Conservation (phyloP, 1,140 invertebrate species). For the Drosophila arawakana region DNA sequence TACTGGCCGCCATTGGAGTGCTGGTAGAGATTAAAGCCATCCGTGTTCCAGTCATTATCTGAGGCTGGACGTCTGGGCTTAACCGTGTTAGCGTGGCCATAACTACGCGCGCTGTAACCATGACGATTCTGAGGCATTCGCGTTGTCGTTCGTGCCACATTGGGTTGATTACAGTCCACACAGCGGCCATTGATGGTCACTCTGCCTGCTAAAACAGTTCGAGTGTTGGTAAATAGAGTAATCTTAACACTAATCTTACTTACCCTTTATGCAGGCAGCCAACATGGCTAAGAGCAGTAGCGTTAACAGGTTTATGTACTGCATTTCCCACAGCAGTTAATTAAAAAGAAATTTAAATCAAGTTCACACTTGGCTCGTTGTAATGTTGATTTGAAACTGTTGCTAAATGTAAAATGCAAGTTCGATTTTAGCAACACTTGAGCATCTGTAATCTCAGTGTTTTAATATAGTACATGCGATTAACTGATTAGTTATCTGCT, state of each 20-base stretch:
- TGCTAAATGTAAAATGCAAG: not conserved
- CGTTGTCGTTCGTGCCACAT: not conserved
- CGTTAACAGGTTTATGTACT: constrained; percentile 33
- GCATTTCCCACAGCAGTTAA: constrained; percentile 38
- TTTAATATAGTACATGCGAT: too few relatives aligned
- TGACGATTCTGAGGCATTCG: not conserved
- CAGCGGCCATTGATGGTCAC: constrained; percentile 62
- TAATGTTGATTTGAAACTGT: constrained; percentile 53
- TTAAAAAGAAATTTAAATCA: not conserved
- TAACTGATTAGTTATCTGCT: too few relatives aligned
- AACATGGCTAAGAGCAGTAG: constrained; percentile 47
- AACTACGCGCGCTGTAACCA: not conserved
- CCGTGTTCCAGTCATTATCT: not conserved
- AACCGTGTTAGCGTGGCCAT: not conserved
- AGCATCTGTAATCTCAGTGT: not conserved
- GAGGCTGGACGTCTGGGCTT: not conserved
- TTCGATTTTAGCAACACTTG: constrained; percentile 18
- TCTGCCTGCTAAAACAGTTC: constrained; percentile 46
- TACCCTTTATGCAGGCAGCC: constrained; percentile 44
- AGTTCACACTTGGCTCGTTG: constrained; percentile 2
- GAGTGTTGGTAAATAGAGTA: not conserved
- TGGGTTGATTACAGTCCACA: constrained; percentile 39
- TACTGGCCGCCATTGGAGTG: not conserved
- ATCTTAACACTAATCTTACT: constrained; percentile 9
- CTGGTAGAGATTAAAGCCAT: constrained; percentile 4